These are phyloP conservation scores for Turdus rufiventris DNA, from an alignment of 2,113 vertebrate species.

Conservation along the genomic window DNA sequence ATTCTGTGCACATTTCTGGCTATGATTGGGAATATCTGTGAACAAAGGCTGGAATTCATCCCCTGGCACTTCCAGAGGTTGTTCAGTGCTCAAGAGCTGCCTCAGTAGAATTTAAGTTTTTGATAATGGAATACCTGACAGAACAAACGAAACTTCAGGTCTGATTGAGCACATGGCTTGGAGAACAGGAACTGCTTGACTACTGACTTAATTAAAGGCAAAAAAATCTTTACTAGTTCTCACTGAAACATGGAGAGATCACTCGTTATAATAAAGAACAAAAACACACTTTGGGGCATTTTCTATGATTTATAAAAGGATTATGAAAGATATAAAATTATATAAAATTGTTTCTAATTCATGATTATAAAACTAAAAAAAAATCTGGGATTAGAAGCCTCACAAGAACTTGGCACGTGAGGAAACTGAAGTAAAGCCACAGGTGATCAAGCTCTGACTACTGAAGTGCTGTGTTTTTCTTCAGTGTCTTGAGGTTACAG, in stretches of 20 bases:
- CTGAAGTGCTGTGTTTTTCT: background rate
- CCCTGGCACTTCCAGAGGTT: background rate
- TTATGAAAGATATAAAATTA: background rate
- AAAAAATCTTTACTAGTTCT: background rate
- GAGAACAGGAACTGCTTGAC: background rate
- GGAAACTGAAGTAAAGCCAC: background rate
- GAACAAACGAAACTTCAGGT: background rate
- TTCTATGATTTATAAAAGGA: background rate
- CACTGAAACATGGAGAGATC: background rate
- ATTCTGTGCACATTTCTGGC: background rate
- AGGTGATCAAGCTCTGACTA: background rate
- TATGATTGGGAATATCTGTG: background rate
- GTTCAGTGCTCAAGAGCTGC: background rate
- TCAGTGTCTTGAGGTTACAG: background rate
- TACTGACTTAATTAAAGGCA: background rate
- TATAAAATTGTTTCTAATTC: background rate
- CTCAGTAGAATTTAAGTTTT: background rate
- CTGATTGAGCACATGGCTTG: background rate
- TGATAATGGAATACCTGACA: background rate
- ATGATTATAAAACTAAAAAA: background rate
- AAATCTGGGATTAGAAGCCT: background rate
- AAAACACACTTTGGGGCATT: background rate
- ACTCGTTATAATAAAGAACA: background rate
- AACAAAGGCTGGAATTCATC: background rate
- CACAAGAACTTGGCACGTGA: background rate